phyloP scores from a whole-genome alignment of 2,113 vertebrate species.

The Cochlearius cochlearius region DNA sequence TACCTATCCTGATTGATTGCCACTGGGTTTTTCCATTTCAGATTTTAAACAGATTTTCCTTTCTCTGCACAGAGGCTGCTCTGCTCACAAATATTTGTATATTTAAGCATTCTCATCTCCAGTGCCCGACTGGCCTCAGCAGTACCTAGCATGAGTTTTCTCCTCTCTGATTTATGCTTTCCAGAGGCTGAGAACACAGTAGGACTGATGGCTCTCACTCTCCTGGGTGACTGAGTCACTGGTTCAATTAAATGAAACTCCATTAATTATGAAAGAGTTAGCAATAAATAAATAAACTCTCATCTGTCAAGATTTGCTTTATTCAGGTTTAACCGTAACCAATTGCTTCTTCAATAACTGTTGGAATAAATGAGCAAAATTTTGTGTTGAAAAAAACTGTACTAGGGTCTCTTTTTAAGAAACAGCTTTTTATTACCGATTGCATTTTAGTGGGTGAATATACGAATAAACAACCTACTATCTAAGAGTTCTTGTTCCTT shows the following conservation, averaged over 20 bases:
- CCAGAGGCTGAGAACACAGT: background rate
- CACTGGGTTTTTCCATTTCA: background rate
- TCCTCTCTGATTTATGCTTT: background rate
- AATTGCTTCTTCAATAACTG: background rate
- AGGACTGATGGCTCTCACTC: background rate
- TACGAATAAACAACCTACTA: background rate
- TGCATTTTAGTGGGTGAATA: background rate
- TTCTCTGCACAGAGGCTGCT: background rate
- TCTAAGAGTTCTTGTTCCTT: background rate
- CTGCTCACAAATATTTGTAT: background rate
- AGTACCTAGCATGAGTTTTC: background rate
- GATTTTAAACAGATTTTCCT: background rate
- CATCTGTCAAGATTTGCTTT: background rate
- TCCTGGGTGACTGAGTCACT: background rate
- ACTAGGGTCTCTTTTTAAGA: background rate
- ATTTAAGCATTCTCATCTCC: background rate
- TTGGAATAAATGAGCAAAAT: background rate
- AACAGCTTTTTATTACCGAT: background rate
- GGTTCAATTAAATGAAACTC: background rate
- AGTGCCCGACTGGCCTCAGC: background rate
- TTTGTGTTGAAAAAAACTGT: background rate
- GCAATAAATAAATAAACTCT: background rate
- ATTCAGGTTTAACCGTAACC: background rate
- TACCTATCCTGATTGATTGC: background rate
- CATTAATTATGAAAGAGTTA: constrained; percentile 15